Conservation (phyloP, 2,113 vertebrate species). For the Theristicus caerulescens region DNA sequence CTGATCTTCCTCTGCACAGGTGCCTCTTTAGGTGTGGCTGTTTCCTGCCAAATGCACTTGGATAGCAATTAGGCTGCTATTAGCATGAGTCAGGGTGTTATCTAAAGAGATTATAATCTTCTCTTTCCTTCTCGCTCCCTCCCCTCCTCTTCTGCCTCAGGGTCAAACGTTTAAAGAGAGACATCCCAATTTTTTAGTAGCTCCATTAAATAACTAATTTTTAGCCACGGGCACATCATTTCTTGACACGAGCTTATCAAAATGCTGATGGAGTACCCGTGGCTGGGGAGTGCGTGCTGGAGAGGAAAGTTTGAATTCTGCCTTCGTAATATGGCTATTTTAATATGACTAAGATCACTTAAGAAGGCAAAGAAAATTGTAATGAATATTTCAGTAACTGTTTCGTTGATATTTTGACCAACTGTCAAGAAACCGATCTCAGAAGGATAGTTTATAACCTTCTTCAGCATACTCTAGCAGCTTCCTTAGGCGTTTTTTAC, state of each 20-base stretch:
- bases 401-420: neutral
- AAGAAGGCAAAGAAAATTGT: neutral
- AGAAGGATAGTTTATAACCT: neutral
- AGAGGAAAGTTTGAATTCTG: neutral
- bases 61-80: constrained; percentile 16
- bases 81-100: constrained; percentile 35
- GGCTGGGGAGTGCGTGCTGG: neutral
- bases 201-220: neutral
- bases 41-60: neutral
- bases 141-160: neutral
- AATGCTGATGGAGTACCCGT: neutral
- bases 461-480: neutral
- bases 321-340: neutral
- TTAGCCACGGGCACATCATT: neutral
- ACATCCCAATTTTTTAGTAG: neutral
- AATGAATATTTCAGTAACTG: neutral
- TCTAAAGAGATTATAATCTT: constrained; percentile 6
- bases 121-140: neutral
- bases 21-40: constrained; percentile 7
- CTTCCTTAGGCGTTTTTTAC: neutral
- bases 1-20: neutral
- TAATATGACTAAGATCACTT: neutral
- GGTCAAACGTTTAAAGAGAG: constrained; percentile 25
- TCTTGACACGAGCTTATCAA: neutral
- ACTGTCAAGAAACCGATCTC: neutral